Evolutionary conservation across 1,140 invertebrate genomes (phyloP), one percentile per base, ranked within the genome.

Genomic region (Euura lappo): DNA sequence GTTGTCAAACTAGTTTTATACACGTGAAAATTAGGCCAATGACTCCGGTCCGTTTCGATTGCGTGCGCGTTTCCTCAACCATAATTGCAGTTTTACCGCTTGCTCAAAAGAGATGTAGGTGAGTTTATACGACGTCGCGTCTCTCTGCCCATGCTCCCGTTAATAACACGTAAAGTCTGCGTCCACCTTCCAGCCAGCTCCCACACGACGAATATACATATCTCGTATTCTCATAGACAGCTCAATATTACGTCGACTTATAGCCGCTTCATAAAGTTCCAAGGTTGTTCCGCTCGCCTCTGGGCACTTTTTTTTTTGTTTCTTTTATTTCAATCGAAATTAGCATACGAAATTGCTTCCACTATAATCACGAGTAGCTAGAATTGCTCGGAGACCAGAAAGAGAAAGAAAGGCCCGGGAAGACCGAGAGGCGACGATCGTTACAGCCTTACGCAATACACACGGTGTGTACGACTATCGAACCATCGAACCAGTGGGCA

Each of bases 231-330:
- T 60, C 51, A 60, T 60, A n/a, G 13, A 60, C 8, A 60, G 51
- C 13, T 60, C 8, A 60, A 60, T n/a, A n/a, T 6, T 60, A 60
- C 6, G 51, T n/a, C 28, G 51, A 4, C 51, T 8, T 60, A n/a
- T n/a, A n/a, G 51, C 51, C 51, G 51, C 51, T 10, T 60, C 51
- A 60, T 60, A 60, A 60, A 60, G n/a, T 60, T 60, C 51, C 51
- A 60, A 60, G 51, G 51, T 60, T 6, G 51, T 60, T 60, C 51
- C 51, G 51, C 51, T 60, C 51, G 51, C 51, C 51, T 60, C 13
- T 6, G 51, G 51, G 51, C 51, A n/a, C 13, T 8, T 60, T 60
- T 60, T 60, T 60, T 60, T 6, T 60, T 60, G 10, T 60, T 60
- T 60, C 5, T 60, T 5, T n/a, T 5, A 8, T 4, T n/a, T 28